Conservation (phyloP, 2,113 vertebrate genomes). For the Rhinolophus sinicus region DNA sequence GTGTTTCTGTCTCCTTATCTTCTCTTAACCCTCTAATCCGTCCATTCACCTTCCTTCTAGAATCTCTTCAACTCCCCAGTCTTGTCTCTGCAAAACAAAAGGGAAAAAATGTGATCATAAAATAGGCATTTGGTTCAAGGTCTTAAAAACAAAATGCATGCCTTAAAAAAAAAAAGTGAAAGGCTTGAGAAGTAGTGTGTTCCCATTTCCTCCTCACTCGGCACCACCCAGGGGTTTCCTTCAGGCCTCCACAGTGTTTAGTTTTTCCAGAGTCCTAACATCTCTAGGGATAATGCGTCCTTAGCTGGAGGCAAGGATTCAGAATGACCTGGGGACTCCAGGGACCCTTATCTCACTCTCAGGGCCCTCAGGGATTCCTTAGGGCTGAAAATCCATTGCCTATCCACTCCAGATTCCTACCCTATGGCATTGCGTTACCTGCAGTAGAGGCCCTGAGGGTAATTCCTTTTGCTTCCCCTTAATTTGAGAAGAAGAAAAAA, state of each 20-base stretch:
- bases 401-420: neutral
- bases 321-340: neutral
- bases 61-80: neutral
- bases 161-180: neutral
- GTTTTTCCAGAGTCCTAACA: neutral
- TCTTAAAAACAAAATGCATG: neutral
- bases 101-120: neutral
- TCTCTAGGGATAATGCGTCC: neutral
- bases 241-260: rapidly evolving
- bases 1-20: neutral
- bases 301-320: neutral
- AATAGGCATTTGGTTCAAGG: neutral
- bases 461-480: neutral
- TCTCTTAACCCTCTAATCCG: neutral
- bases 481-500: conserved; percentile 12
- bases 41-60: neutral
- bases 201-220: neutral
- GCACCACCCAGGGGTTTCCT: neutral
- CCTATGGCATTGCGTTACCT: neutral
- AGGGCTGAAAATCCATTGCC: neutral
- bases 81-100: neutral
- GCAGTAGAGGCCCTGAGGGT: neutral
- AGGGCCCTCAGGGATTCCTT: neutral
- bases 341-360: too few relatives aligned
- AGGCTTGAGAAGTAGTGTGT: neutral